phyloP scores from a whole-genome alignment of 2,797 vertebrate genomes.

The Microhierax caerulescens region DNA sequence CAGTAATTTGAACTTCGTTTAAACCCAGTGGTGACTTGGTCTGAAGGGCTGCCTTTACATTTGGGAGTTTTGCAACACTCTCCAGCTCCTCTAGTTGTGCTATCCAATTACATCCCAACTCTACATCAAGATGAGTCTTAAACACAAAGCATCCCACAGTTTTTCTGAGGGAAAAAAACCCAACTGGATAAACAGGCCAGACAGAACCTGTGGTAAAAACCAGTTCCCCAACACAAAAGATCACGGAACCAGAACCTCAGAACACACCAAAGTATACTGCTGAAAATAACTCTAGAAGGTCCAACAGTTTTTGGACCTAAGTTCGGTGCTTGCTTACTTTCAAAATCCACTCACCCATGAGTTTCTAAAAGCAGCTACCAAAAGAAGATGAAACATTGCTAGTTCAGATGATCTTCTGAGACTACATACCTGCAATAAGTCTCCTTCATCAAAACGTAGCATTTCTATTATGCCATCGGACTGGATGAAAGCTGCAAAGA shows the following conservation, averaged over 20 bases:
- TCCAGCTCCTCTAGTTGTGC: background rate
- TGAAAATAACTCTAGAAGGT: background rate
- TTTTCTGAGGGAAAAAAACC: background rate
- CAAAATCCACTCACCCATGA: background rate
- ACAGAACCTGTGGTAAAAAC: background rate
- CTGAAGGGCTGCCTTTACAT: background rate
- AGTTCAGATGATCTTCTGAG: background rate
- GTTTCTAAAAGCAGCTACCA: background rate
- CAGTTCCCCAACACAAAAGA: background rate
- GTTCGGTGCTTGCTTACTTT: background rate
- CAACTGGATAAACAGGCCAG: background rate
- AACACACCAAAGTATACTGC: background rate
- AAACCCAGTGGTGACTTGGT: background rate
- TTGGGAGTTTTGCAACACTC: background rate
- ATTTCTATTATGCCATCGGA: conserved; percentile 98
- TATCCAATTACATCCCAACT: background rate
- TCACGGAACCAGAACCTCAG: background rate
- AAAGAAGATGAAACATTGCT: background rate
- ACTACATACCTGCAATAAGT: conserved; percentile 88
- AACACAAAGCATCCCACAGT: background rate
- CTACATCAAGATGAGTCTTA: background rate
- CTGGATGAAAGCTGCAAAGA: conserved; percentile 91
- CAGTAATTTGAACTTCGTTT: background rate
- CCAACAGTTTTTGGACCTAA: background rate
- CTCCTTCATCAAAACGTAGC: conserved; percentile 94